Percentiles rank a stretch among this genome's conserved stretches.
These are phyloP conservation scores for Procambarus virginalis DNA, from an alignment of 1,140 invertebrate species.

Conservation along the genomic window DNA sequence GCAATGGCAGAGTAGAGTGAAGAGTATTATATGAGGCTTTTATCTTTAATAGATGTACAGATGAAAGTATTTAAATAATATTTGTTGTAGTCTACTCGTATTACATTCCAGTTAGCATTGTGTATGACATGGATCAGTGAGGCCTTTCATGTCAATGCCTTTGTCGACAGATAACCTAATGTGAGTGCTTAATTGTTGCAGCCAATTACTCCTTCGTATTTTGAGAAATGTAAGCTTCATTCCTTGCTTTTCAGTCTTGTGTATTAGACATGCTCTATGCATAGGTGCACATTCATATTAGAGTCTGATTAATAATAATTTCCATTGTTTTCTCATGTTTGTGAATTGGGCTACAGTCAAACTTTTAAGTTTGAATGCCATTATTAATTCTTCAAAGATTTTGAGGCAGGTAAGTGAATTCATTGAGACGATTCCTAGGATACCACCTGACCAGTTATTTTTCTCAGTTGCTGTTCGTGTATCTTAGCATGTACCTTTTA, in stretches of 20 bases:
- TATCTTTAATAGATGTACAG: background rate
- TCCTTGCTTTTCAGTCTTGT: background rate
- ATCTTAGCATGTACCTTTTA: background rate
- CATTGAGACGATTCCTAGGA: slow-evolving; percentile 5
- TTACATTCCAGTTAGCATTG: background rate
- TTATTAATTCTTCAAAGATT: background rate
- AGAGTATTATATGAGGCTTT: no score
- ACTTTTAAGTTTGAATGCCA: background rate
- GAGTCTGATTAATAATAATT: no score
- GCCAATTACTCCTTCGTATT: background rate
- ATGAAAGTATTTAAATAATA: background rate
- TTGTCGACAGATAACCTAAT: background rate
- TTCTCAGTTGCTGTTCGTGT: background rate
- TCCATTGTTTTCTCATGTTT: no score
- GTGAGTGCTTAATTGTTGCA: background rate
- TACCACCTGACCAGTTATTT: background rate
- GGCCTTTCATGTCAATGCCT: background rate
- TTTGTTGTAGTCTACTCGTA: background rate
- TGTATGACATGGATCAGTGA: background rate
- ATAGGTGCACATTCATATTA: background rate
- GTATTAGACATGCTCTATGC: background rate
- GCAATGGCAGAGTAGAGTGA: no score
- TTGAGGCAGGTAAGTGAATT: background rate
- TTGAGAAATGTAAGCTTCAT: background rate
- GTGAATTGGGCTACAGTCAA: no score